Evolutionary conservation across 2,113 vertebrate genomes (phyloP), one percentile per base, ranked within the genome.

Genomic region (Ammodytes dubius): DNA sequence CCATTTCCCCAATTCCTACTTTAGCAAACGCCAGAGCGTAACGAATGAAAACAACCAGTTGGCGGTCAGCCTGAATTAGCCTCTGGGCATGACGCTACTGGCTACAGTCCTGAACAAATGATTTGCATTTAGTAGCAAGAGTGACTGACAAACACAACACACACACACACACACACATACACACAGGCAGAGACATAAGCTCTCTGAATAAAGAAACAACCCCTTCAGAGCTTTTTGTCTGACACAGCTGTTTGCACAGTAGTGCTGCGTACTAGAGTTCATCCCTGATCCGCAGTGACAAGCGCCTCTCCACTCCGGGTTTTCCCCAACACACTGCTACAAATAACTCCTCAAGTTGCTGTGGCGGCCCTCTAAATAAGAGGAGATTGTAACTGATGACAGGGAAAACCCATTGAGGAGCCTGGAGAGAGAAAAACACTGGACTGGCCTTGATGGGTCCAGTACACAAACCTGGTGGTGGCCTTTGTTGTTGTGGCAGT

Each of bases 361-460:
- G 59, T 85, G 90, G 88, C 70, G 83, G 85, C 83, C 89, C 82
- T 89, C 87, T 88, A 91, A 94, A 92, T 89, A 88, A 87, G 85
- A 90, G 79, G 77, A 85, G 87, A 92, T 90, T 90, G 82, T 92
- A 90, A 90, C 78, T 79, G 79, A 86, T 83, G 86, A 87, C 73
- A 87, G 84, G 88, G 85, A 87, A 91, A 90, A 89, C 72, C 89
- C 89, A 93, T 87, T 91, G 87, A 93, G 85, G 77, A 47, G 73
- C 81, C 81, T 72, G 77, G 86, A n/a, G 66, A 81, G 78, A 60
- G 65, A 92, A 88, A 27, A 94, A 90, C 82, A 85, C 82, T 70
- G 80, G 74, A 86, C 53, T 64, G 73, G 71, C 87, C 82, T 73
- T 79, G 45, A 80, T 73, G 77, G 45, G 82, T 77, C 74, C 42